Base-by-base conservation (phyloP, 2,113 vertebrate genomes). In the Glaucidium brasilianum region DNA sequence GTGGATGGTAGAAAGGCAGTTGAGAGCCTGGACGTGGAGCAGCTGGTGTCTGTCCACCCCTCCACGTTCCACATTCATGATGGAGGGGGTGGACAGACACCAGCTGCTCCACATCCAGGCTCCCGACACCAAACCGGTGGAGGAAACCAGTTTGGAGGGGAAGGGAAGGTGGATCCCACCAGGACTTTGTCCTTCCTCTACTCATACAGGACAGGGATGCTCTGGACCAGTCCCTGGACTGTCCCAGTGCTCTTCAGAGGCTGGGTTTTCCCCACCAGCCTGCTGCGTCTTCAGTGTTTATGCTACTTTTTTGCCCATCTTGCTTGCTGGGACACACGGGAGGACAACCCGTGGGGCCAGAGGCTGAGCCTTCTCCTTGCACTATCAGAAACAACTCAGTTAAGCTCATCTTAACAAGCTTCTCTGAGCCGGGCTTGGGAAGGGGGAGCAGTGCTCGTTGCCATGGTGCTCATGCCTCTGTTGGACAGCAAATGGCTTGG, bases 251-350 rank as follows among this genome's bases (percentile, higher is more conserved):
- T 34, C 68, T 64, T 47, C 68, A 59, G 43, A 37, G 6, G 26
- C 60, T 64, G 78, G 39, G 5, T 45, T 59, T 71, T 32, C 20
- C 69, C 59, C 59, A 35, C 11, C 45, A 45, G 20, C 10, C 43
- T 49, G 26, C 23, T 50, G 55, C 12, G 14, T 47, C 50, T 58
- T 34, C 13, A 37, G 14, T 19, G 43, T 16, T 59, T 34, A 14
- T 0, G 0, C 19, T 53, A 6, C 8, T 14, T 29, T 47, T 52
- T 27, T 8, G 11, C 45, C 45, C 45, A 14, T 19, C 21, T 45
- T 9, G 22, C 52, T 94, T 72, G 25, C 67, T 56, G 77, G 77
- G 52, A 8, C 0, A 1, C 21, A 12, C 2, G 13, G 45, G 37
- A 84, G 53, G 39, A 35, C 47, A 73, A 37, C 13, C 25, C 50